A percentile compares a stretch with the other conserved stretches of the same genome.
These are phyloP conservation scores for Agapornis roseicollis DNA, from an alignment of 2,113 vertebrate species.

Conservation along the genomic window DNA sequence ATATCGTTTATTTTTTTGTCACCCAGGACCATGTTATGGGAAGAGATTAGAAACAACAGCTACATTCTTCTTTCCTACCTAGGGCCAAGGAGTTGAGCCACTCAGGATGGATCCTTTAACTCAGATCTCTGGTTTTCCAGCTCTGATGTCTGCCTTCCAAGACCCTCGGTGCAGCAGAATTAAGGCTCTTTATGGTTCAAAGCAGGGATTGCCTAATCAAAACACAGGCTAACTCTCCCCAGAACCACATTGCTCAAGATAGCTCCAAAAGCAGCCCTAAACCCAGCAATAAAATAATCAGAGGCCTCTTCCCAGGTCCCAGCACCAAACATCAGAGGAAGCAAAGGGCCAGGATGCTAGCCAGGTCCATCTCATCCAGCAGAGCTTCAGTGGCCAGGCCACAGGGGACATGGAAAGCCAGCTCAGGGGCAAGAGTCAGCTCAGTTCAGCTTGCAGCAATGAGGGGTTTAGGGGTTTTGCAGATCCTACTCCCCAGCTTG, in stretches of 20 bases:
- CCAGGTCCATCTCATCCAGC: background rate
- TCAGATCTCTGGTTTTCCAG: background rate
- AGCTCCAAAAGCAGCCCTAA: slow-evolving; percentile 36
- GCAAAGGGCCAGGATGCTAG: background rate
- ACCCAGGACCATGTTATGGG: background rate
- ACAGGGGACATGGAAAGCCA: background rate
- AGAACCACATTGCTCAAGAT: background rate
- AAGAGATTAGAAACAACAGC: background rate
- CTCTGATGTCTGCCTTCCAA: background rate
- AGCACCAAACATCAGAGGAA: background rate
- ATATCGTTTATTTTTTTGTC: background rate
- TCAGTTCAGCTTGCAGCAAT: background rate
- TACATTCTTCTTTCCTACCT: background rate
- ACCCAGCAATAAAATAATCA: slow-evolving; percentile 40
- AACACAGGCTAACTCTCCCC: background rate
- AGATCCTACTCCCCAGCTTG: fast-evolving
- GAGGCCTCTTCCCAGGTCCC: background rate
- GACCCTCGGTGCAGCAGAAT: background rate
- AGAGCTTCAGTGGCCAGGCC: background rate
- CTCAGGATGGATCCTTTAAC: background rate
- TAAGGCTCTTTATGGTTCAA: slow-evolving; percentile 11
- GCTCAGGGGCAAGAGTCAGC: background rate
- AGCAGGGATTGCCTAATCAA: slow-evolving; percentile 16
- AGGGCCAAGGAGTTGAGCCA: background rate
- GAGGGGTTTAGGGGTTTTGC: background rate